Percentiles rank a stretch among this genome's conserved stretches.
Conservation (phyloP, 2,113 vertebrate genomes). For the Catharus bicknelli region DNA sequence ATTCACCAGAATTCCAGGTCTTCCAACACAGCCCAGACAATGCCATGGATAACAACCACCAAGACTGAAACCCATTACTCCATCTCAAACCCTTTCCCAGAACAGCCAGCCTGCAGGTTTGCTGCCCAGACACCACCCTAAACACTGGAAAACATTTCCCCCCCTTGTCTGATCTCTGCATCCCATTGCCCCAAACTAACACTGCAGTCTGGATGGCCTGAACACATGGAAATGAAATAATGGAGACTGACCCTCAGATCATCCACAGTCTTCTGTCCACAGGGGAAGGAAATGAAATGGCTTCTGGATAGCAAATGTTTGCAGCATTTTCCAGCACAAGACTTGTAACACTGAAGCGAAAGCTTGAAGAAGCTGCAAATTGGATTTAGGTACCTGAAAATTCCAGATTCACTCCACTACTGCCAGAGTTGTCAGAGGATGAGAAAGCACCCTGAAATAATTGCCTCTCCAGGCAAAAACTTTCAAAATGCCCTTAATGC, state of each 20-base stretch:
- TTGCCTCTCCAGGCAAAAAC: not conserved
- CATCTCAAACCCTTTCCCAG: not conserved
- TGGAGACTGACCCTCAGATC: not conserved
- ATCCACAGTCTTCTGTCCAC: not conserved
- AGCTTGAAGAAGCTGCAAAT: not conserved
- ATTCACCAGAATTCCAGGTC: not conserved
- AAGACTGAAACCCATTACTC: not conserved
- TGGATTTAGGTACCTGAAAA: not conserved
- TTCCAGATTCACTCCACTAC: not conserved
- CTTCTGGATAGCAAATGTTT: not conserved
- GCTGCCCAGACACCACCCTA: not conserved
- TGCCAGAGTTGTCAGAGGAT: not conserved
- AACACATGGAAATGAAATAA: not conserved
- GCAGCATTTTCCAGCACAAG: not conserved
- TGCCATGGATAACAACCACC: rapidly evolving
- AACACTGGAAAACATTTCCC: not conserved
- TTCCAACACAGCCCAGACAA: not conserved
- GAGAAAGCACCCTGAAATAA: not conserved
- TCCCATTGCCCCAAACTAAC: not conserved
- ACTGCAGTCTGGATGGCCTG: not conserved
- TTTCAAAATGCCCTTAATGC: not conserved
- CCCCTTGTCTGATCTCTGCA: rapidly evolving
- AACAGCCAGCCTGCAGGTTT: not conserved
- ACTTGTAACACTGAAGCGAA: not conserved
- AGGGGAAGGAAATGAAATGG: not conserved